These are phyloP conservation scores for Drosophila orosa DNA, from an alignment of 1,140 invertebrate species.

Conservation along the genomic window DNA sequence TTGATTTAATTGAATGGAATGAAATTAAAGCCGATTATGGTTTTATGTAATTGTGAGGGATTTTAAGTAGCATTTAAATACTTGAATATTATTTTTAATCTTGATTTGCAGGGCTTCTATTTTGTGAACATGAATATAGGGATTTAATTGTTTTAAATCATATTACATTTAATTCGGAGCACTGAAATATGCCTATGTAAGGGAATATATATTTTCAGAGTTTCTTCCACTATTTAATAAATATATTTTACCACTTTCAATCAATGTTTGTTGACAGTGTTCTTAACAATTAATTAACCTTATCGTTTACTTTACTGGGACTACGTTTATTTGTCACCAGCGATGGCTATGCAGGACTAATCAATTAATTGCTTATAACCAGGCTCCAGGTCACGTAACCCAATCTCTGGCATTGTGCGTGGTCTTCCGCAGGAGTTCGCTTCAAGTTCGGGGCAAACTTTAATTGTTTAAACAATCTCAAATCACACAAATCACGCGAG, in stretches of 20 bases:
- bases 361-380: slow-evolving; percentile 49
- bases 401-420: slow-evolving; percentile 23
- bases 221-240: background rate
- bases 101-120: background rate
- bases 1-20: slow-evolving; percentile 3
- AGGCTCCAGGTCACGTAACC: slow-evolving; percentile 39
- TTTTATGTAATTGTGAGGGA: background rate
- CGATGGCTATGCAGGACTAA: slow-evolving; percentile 24
- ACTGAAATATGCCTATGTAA: background rate
- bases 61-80: background rate
- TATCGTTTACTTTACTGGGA: background rate
- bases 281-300: slow-evolving; percentile 48
- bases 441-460: slow-evolving; percentile 25
- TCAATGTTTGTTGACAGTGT: background rate
- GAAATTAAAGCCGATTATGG: background rate
- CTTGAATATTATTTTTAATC: background rate
- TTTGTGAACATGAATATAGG: no score
- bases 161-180: background rate
- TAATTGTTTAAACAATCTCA: slow-evolving; percentile 60
- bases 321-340: slow-evolving; percentile 12
- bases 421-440: slow-evolving; percentile 18
- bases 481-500: slow-evolving; percentile 46
- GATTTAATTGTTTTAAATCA: background rate
- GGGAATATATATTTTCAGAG: background rate
- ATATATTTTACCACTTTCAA: background rate